Base-by-base conservation (phyloP, 1,140 invertebrate genomes). In the Anadara kagoshimensis region DNA sequence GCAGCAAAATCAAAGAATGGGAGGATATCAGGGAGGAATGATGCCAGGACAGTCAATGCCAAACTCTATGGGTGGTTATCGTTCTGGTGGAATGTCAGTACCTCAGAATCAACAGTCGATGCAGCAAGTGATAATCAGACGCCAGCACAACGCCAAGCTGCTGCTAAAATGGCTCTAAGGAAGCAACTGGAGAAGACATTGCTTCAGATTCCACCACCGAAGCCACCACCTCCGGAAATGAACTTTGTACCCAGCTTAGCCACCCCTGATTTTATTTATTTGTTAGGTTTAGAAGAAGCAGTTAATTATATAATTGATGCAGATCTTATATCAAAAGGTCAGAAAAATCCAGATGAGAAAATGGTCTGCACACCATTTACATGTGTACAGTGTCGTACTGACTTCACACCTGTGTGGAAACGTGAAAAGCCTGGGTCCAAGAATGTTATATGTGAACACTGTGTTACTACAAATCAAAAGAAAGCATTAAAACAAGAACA, bases 361-460 rank as follows among this genome's bases (percentile, higher is more conserved):
- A 87, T 88, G 79, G 84, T 89, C 4, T 89, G 88, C 58, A 93
- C 93, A 82, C 94, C 95, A 8, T 95, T 97, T 88, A 91, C 94
- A 58, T 99, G 98, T 91, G 95, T 96, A 75, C 98, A 99, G 89
- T 99, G 98, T n/a, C 94, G 94, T 78, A 97, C 97, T 63, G 98
- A 99, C 89, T 99, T 98, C 90, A 99, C 98, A 3, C 96, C 97
- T 0, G 95, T 98, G 29, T 99, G 98, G 98, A 99, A 99, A 89
- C 97, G 96, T 94, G 96, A 98, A 84, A 95, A 95, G 78, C 90
- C 89, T 63, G 83, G 85, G 78, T 86, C 91, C 84, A 91, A 90
- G 88, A 91, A 88, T 81, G 95, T 99, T 11, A 97, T 99, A 76
- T 99, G 98, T 91, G 98, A 99, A 89, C 94, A 96, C 72, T 99